These are phyloP conservation scores for Amphipyra tragopoginis DNA, from an alignment of 2,888 invertebrate genomes.

Conservation along the genomic window DNA sequence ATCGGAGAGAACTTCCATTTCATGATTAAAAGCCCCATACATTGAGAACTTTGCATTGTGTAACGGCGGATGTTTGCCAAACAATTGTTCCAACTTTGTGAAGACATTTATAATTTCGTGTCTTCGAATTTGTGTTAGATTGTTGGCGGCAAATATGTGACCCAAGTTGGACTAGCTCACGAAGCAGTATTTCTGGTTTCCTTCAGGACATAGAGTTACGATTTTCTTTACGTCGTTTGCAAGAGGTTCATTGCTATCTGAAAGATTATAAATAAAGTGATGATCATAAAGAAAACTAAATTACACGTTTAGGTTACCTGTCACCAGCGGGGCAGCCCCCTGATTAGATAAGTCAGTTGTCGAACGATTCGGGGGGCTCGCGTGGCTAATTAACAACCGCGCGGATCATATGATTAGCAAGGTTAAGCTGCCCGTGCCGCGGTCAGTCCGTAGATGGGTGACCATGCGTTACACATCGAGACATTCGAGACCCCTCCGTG, in stretches of 20 bases:
- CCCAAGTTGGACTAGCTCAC: slow-evolving; percentile 92
- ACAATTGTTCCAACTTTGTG: slow-evolving; percentile 92
- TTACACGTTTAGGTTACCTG: too few species aligned
- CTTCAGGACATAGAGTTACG: slow-evolving; percentile 90
- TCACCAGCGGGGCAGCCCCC: too few species aligned
- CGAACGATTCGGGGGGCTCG: too few species aligned
- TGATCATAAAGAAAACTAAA: too few species aligned
- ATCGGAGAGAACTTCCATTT: slow-evolving; percentile 91
- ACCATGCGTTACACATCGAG: too few species aligned
- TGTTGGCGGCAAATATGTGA: slow-evolving; percentile 91
- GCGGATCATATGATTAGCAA: too few species aligned
- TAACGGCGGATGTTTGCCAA: slow-evolving; percentile 90
- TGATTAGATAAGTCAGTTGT: too few species aligned
- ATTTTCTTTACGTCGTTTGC: slow-evolving; percentile 76
- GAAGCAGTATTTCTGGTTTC: slow-evolving; percentile 88
- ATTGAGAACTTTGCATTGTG: slow-evolving; percentile 92
- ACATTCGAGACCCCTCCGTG: too few species aligned
- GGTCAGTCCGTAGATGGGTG: too few species aligned
- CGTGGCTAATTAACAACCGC: too few species aligned
- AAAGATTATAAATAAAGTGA: slow-evolving; percentile 11
- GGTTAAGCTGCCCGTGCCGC: too few species aligned
- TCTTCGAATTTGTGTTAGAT: slow-evolving; percentile 87
- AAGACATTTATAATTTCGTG: slow-evolving; percentile 93
- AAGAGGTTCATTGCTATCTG: slow-evolving; percentile 27
- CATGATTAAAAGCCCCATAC: slow-evolving; percentile 92